Conservation (phyloP, 2,888 invertebrate species). For the Cosmia trapezina region DNA sequence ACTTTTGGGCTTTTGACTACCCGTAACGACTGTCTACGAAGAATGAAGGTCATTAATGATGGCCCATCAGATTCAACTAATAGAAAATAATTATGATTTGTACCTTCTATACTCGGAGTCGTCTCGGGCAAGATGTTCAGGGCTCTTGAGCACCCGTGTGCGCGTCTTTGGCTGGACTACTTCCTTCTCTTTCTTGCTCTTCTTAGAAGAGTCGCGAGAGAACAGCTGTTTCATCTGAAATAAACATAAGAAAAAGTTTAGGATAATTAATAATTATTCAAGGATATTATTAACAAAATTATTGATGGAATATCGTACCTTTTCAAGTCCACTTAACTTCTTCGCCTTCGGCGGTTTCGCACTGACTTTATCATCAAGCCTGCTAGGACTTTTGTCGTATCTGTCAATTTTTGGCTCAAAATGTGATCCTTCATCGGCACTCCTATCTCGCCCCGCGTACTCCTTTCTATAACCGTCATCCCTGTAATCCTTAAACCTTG, state of each 20-base stretch:
- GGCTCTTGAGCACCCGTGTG: constrained; percentile 90
- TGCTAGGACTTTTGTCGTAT: constrained; percentile 87
- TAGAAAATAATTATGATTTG: background rate
- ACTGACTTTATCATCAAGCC: constrained; percentile 88
- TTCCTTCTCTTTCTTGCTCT: constrained; percentile 92
- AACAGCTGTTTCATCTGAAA: constrained; percentile 93
- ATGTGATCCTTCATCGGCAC: constrained; percentile 92
- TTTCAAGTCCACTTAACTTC: constrained; percentile 93
- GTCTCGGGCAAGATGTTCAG: constrained; percentile 88
- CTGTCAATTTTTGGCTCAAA: constrained; percentile 92
- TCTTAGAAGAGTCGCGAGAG: constrained; percentile 92
- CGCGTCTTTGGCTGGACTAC: constrained; percentile 87
- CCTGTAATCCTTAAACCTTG: constrained; percentile 79
- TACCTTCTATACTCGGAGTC: constrained; percentile 87
- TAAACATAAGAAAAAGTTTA: background rate
- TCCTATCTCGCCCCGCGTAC: constrained; percentile 85
- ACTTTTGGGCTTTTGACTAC: no score
- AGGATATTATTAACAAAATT: background rate
- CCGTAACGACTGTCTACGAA: no score
- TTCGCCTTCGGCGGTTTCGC: constrained; percentile 92
- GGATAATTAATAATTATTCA: background rate
- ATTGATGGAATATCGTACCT: constrained; percentile 85
- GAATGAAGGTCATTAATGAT: background rate
- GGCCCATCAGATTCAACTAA: background rate
- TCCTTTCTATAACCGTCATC: constrained; percentile 83